phyloP scores from a whole-genome alignment of 2,113 vertebrate species.

The Lagopus muta region DNA sequence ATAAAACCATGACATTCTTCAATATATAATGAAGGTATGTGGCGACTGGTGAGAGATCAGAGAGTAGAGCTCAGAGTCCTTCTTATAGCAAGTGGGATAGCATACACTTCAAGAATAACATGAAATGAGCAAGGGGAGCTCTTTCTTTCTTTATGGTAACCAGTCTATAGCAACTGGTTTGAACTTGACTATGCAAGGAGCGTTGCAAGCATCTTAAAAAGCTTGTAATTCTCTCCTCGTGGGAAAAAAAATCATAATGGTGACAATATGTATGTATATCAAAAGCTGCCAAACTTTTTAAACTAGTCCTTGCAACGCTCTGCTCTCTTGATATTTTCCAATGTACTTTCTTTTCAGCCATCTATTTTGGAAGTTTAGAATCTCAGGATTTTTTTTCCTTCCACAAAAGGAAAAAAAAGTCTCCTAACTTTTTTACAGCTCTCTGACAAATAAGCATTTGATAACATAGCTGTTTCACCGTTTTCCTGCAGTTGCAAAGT shows the following conservation, averaged over 20 bases:
- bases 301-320: not conserved
- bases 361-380: not conserved
- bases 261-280: not conserved
- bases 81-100: not conserved
- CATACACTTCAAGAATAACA: not conserved
- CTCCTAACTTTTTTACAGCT: not conserved
- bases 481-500: not conserved
- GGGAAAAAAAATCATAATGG: not conserved
- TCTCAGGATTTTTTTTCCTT: not conserved
- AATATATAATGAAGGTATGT: not conserved
- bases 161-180: not conserved
- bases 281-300: constrained; percentile 22
- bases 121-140: not conserved
- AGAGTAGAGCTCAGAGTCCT: not conserved
- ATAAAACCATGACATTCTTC: too few species aligned
- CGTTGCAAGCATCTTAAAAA: not conserved
- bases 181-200: not conserved
- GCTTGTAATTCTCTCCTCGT: not conserved
- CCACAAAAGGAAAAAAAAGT: not conserved
- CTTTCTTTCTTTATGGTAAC: not conserved
- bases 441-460: not conserved
- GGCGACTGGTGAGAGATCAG: not conserved
- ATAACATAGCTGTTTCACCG: not conserved
- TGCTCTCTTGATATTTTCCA: not conserved
- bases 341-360: accelerated